Conservation (phyloP, 2,797 vertebrate species). For the Rhinoraja longicauda region DNA sequence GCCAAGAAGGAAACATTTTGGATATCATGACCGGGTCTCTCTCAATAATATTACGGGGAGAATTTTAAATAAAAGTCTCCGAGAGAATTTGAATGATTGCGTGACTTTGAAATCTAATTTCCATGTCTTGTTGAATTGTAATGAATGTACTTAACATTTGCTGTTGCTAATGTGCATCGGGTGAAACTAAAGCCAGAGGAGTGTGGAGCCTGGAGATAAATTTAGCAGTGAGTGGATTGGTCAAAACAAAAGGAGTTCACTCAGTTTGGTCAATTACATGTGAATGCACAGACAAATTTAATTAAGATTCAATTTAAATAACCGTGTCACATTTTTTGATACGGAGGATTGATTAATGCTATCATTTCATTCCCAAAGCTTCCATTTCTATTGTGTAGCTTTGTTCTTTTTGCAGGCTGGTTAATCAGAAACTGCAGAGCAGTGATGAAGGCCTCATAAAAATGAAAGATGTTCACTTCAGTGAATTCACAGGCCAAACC, state of each 20-base stretch:
- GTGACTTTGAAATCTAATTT: conserved; percentile 34
- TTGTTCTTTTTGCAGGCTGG: conserved; percentile 15
- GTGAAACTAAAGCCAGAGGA: not conserved
- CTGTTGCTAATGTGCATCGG: not conserved
- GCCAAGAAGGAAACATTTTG: conserved; percentile 6
- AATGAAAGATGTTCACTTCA: conserved; percentile 22
- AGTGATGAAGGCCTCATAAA: conserved; percentile 1
- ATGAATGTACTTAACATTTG: conserved; percentile 24
- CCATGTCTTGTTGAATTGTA: conserved; percentile 5
- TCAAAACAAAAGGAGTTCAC: not conserved
- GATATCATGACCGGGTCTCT: not conserved
- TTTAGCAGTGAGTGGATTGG: not conserved
- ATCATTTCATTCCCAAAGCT: conserved; percentile 8
- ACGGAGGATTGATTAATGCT: conserved; percentile 21
- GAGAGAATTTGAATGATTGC: conserved; percentile 3
- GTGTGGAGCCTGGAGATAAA: not conserved
- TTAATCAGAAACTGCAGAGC: not conserved
- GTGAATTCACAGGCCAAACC: not conserved
- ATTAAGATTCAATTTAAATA: conserved; percentile 37
- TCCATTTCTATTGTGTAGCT: conserved; percentile 22
- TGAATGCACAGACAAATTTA: conserved; percentile 14
- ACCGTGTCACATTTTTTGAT: conserved; percentile 25
- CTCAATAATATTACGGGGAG: conserved; percentile 11
- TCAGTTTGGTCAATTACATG: conserved; percentile 7
- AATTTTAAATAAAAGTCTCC: conserved; percentile 5